Percentiles rank a stretch among this genome's conserved stretches.
These are phyloP conservation scores for Junonia oenone DNA, from an alignment of 2,888 invertebrate genomes.

Conservation along the genomic window DNA sequence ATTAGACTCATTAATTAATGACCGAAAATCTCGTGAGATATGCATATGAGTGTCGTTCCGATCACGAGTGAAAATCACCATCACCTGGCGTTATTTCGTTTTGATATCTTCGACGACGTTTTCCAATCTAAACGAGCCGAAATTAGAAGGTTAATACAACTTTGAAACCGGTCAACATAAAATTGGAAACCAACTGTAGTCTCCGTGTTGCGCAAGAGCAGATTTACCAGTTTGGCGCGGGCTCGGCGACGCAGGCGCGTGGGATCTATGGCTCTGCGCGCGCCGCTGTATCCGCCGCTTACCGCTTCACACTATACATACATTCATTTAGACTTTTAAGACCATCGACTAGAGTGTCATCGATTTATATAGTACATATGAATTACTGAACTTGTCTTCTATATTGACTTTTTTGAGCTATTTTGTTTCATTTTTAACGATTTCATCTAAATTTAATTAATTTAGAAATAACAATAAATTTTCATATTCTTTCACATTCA, in stretches of 20 bases:
- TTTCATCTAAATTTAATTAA: not conserved
- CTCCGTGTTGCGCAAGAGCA: slow-evolving; percentile 70
- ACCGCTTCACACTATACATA: slow-evolving; percentile 22
- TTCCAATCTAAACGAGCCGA: slow-evolving; percentile 78
- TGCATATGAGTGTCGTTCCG: slow-evolving; percentile 29
- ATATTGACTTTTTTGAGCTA: not conserved
- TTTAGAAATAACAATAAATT: not conserved
- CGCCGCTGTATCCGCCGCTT: slow-evolving; percentile 2
- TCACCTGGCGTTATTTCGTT: slow-evolving; percentile 41
- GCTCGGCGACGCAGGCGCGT: slow-evolving; percentile 39
- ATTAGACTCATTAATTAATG: slow-evolving; percentile 35
- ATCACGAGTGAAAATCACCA: slow-evolving; percentile 37
- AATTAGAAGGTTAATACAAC: slow-evolving; percentile 77
- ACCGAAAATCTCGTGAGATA: slow-evolving; percentile 31
- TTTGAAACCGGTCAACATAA: slow-evolving; percentile 78
- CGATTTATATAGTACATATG: no score
- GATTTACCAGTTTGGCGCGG: slow-evolving; percentile 68
- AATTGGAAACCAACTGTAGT: slow-evolving; percentile 78
- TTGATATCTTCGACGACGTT: slow-evolving; percentile 52
- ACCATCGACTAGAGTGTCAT: not conserved
- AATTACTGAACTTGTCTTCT: no score
- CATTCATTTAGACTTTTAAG: slow-evolving; percentile 48
- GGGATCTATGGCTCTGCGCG: slow-evolving; percentile 56
- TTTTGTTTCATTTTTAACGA: not conserved
- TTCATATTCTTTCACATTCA: not conserved